These are phyloP conservation scores for Larimichthys polyactis DNA, from an alignment of 2,113 vertebrate genomes.

Conservation along the genomic window DNA sequence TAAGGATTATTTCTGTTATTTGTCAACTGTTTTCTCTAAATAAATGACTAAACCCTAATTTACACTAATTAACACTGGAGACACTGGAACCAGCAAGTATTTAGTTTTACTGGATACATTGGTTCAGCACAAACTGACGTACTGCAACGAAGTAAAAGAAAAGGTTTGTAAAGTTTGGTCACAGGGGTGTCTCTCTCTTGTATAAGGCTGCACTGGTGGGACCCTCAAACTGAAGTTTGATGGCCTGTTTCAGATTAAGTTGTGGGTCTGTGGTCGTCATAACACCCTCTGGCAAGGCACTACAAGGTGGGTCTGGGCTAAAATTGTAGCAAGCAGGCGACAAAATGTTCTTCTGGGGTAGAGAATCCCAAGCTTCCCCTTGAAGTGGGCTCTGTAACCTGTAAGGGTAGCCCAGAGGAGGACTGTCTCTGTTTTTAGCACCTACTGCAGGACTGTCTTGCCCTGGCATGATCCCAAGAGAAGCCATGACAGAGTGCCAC, in stretches of 20 bases:
- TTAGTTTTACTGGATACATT: slow-evolving; percentile 6
- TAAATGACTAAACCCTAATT: neutral
- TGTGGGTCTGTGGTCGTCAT: slow-evolving; percentile 83
- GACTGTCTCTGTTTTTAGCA: slow-evolving; percentile 72
- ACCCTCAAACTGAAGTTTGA: slow-evolving; percentile 89
- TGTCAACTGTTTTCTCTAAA: neutral
- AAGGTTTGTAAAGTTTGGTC: neutral
- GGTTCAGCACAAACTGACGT: neutral
- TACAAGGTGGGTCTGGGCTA: slow-evolving; percentile 42
- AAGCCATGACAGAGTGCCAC: slow-evolving; percentile 83
- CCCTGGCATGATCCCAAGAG: slow-evolving; percentile 81
- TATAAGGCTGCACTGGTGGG: slow-evolving; percentile 84
- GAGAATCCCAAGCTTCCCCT: slow-evolving; percentile 69
- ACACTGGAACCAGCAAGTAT: neutral
- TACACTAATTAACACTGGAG: neutral
- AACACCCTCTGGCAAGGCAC: slow-evolving; percentile 74
- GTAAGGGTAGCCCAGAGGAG: slow-evolving; percentile 77
- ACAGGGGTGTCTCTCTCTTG: slow-evolving; percentile 88
- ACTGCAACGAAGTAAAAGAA: neutral
- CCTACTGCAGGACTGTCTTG: slow-evolving; percentile 69
- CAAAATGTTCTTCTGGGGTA: slow-evolving; percentile 64
- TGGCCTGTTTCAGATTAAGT: slow-evolving; percentile 87
- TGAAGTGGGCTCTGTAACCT: slow-evolving; percentile 71
- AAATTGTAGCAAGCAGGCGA: slow-evolving; percentile 68
- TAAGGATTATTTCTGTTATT: neutral